Evolutionary conservation across 23 tunicate genomes (phyloP), one percentile per base, ranked within the genome.

Genomic region (Ascidia mentula): DNA sequence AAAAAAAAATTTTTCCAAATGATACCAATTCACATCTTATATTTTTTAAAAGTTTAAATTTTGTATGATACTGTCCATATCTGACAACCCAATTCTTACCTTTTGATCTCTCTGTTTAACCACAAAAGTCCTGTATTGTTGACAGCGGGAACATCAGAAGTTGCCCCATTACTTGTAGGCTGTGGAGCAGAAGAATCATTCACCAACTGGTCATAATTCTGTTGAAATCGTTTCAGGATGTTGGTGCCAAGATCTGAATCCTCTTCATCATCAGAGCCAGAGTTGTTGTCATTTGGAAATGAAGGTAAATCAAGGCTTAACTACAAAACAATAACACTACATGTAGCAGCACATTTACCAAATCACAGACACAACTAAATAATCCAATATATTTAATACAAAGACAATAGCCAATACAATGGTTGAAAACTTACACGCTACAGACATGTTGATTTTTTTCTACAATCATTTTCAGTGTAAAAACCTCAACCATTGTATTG

Each of bases 251-350:
- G 65, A 53, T 53, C 65, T 53, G 65, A 5, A 2, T 38, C 37
- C 31, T 38, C 77, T 1, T 80, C 84, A n/a, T 80, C 76, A 0
- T 69, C 84, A 24, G 84, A 80, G n/a, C 24, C 65, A 53, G 65
- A 20, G 22, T 53, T 28, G 24, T 9, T 20, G 22, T 53, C 65
- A 53, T 3, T 9, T 20, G 65, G 65, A 53, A 53, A 53, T 53
- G 12, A 1, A 20, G 65, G 65, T 28, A 53, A 53, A 3, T 53
- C 65, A 26, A 53, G 24, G 13, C 24, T 53, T 9, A 53, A 53
- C 65, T 53, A 42, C 53, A 42, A 42, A 12, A 42, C 53, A 42
- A 42, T 9, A 42, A 42, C 53, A 42, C 15, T 9, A 42, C 12
- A 9, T 42, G 53, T 15, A 42, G 15, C 12, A 42, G 15, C 12